Base-by-base conservation (phyloP, 2,113 vertebrate species). In the Podarcis cretensis region DNA sequence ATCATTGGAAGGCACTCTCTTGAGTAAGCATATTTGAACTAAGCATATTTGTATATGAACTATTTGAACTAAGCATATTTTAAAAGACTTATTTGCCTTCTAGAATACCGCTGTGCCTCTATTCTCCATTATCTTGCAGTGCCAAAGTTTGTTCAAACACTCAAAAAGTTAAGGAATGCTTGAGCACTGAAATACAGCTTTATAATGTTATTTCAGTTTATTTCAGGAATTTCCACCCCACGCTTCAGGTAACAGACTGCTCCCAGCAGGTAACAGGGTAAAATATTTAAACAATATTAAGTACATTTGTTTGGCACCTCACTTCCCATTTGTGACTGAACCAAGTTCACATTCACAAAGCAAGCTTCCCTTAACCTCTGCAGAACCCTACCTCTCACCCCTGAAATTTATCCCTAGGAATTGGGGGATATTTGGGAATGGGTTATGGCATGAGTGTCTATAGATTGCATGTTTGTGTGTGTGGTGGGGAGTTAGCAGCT, bases 11-110 rank as follows among this genome's bases (percentile, higher is more conserved):
- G 88, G 84, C 87, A 95, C 84, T 80, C 74, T 13, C 69, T 77
- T 90, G 77, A 84, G 83, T 74, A 83, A 4, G 59, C 43, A 32
- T 54, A 54, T 54, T 54, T 54, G 9, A 54, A 54, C 40, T 21
- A 82, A 66, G 79, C 59, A 63, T 63, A 54, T 54, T 54, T 54
- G 12, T 54, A 54, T 54, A 54, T 12, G 10, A 83, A 30, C 74
- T 91, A 85, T 89, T 87, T 87, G 7, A 43, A 27, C 78, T 89
- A 94, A 95, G 86, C 73, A 90, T 71, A 27, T 37, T 54, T 57
- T 89, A 37, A 6, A 9, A 73, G 54, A 85, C 84, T 25, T 77
- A 69, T 90, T 85, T 86, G 18, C 73, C 78, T 77, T 80, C 85
- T 48, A 83, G 87, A 91, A 66, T 79, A 83, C 68, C 3, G 27